Evolutionary conservation across 1,140 invertebrate genomes (phyloP), one percentile per base, ranked within the genome.

Genomic region (Trichonephila inaurata): DNA sequence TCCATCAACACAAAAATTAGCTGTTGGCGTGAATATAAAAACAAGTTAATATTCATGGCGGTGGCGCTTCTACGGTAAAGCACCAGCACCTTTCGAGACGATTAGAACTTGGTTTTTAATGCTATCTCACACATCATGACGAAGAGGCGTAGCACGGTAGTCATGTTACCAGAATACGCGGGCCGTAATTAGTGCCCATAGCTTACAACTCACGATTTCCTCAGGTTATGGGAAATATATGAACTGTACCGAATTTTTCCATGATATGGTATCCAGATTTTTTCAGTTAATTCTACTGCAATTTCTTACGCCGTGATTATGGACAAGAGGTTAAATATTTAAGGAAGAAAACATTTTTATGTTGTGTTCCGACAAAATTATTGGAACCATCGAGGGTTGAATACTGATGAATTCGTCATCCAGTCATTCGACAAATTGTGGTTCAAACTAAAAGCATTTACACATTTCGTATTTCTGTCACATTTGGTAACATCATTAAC

Each of bases 141-240:
- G 16, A 88, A 58, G 60, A 66, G 86, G 86, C 86, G 86, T 88
- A 88, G 61, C 33, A 88, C 86, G 24, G 86, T 88, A 88, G 86
- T 88, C 86, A 88, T 88, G 86, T 33, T 24, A 77, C 72, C 5
- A 77, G 33, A 77, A 77, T 77, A 77, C 72, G 72, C 72, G 24
- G 66, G 1, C 21, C 72, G 18, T 77, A 77, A 77, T 77, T 77
- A 77, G 82, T 21, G 58, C 1, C 51, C 28, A 19, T 28, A 83
- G 19, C n/a, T 83, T n/a, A 21, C 81, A n/a, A n/a, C 81, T 77
- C 72, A 77, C 51, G 82, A 58, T 83, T 14, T 18, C 19, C n/a
- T 58, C 10, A n/a, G 86, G 86, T 88, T 88, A 33, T 88, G 86
- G 86, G 86, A 88, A 88, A 66, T 64, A 16, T 40, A 4, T 88